Base-by-base conservation (phyloP, 2,888 invertebrate species). In the Cheilosia scutellata region DNA sequence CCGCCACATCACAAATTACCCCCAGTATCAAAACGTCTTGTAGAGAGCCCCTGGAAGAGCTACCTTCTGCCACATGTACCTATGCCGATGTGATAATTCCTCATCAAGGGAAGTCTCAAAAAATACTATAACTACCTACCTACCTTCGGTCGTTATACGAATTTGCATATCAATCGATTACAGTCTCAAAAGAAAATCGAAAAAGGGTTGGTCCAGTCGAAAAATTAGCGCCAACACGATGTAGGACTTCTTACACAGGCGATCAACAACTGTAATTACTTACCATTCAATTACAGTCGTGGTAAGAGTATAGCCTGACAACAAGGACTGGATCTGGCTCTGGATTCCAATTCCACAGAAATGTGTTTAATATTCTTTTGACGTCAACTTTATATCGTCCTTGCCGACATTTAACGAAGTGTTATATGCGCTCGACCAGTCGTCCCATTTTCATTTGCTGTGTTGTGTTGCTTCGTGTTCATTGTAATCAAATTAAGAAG, bases 101-200 rank as follows among this genome's bases (percentile, higher is more conserved):
- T 68, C 82, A 66, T 55, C 71, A 58, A 55, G 37, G 58, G 40
- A 60, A 66, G 78, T 29, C 51, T 42, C 42, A 25, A 47, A 57
- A 27, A 63, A 40, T 25, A 20, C 20, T 7, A 9, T 37, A 37
- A 37, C 37, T 42, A 29, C 37, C 20, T 40, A 33, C 57, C 55
- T 57, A n/a, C 16, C 44, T 7, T 62, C 31, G 47, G 16, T n/a
- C 9, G 16, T 9, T 31, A 57, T 20, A 53, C 20, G 20, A 84
- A 84, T 84, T 84, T 84, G 80, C 84, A 84, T 84, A 84, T 84
- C 84, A 84, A 82, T 82, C 77, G 82, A 82, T 71, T 71, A 65
- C 20, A 31, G 42, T 57, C 47, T 71, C 51, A 65, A 76, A 82
- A 65, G 71, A 58, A 77, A 82, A 71, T 71, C 57, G 57, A 65